Base-by-base conservation (phyloP, 2,888 invertebrate genomes). In the Macrophya alboannulata region DNA sequence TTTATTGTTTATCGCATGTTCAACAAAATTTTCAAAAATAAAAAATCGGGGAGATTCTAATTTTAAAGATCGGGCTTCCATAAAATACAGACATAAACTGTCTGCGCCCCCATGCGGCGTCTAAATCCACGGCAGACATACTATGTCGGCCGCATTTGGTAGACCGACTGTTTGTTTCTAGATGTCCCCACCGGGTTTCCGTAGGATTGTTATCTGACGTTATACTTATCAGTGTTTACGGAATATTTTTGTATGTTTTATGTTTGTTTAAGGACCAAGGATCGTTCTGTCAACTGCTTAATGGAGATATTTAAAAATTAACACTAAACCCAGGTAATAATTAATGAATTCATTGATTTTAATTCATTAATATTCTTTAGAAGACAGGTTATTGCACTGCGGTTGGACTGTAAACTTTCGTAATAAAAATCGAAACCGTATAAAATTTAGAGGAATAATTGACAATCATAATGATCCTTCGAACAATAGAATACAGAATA, bases 271-370 rank as follows among this genome's bases (percentile, higher is more conserved):
- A 25, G 31, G 9, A 59, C 59, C 79, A 79, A 59, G 43, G 21
- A 71, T 40, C 31, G 68, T 68, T 68, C 37, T 0, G 37, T 2
- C 8, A 10, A 59, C 59, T 15, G 21, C 31, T 31, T 48, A 15
- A 77, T 77, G 76, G 76, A 51, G 76, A 51, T 51, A 17, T 31
- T 51, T 4, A 9, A 51, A 45, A 25, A 77, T 51, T 48, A 21
- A 51, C 76, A 31, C 31, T 17, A 31, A 51, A 77, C 25, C 25
- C 17, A 77, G 76, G 76, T 77, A 51, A 45, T 17, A 21, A 74
- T 45, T 45, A 45, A 40, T 17, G 0, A 71, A 9, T 21, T 45
- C 15, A 4, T 74, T 45, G 45, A 45, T 74, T 74, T 45, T 25
- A 9, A 15, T 74, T 21, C 17, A 45, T 21, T 9, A 43, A n/a